Evolutionary conservation across 2,113 vertebrate species (phyloP).

Genomic region (Fregata magnificens): DNA sequence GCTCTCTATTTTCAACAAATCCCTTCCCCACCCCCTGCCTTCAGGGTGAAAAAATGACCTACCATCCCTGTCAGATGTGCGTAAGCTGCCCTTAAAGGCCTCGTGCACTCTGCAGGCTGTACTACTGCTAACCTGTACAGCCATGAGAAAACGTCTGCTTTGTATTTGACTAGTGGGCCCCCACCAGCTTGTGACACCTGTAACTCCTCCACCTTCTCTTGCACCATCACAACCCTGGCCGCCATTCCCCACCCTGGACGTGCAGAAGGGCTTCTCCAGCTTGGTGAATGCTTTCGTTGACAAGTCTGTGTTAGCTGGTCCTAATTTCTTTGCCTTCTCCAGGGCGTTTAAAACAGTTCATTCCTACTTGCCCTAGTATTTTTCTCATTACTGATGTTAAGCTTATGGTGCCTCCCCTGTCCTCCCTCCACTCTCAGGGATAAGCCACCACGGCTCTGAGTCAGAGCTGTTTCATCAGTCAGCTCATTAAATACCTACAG

Average conservation of each 20-base stretch:
- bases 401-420: no score
- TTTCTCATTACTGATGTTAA: not conserved
- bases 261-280: not conserved
- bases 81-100: not conserved
- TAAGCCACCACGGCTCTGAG: not conserved
- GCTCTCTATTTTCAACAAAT: not conserved
- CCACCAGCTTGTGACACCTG: not conserved
- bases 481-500: not conserved
- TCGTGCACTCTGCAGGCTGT: not conserved
- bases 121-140: not conserved
- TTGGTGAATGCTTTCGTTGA: rapidly evolving
- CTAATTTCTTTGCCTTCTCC: not conserved
- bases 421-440: not conserved
- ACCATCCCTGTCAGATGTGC: not conserved
- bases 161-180: not conserved
- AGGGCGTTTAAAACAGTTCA: not conserved
- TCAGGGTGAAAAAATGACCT: not conserved
- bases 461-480: not conserved
- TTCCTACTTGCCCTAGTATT: not conserved
- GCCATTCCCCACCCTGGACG: rapidly evolving
- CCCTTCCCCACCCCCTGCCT: not conserved
- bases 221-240: not conserved
- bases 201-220: not conserved
- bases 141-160: rapidly evolving
- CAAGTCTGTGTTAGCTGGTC: not conserved